These are phyloP conservation scores for Ooceraea biroi DNA, from an alignment of 1,140 invertebrate species.

Conservation along the genomic window DNA sequence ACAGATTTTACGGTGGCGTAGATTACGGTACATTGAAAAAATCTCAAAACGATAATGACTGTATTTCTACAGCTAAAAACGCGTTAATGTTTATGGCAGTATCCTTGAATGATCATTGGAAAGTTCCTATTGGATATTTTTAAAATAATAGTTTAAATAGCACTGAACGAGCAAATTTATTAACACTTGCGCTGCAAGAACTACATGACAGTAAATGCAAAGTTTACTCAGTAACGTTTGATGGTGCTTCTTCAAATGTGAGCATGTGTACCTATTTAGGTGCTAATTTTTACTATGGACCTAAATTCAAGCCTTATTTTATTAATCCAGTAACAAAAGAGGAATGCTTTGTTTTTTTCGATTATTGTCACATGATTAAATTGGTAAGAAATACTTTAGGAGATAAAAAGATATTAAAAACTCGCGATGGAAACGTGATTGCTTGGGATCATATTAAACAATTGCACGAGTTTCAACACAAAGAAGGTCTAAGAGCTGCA, in stretches of 20 bases:
- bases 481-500: background rate
- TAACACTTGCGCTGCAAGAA: too few species aligned
- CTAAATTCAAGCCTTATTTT: slow-evolving; percentile 2
- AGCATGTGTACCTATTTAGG: background rate
- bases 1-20: background rate
- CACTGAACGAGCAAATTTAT: too few species aligned
- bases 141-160: too few species aligned
- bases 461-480: background rate
- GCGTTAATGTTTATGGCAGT: background rate
- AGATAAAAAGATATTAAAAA: background rate
- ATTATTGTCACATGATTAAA: background rate
- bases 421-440: background rate
- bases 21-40: background rate
- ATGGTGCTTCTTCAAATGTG: background rate
- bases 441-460: background rate
- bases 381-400: background rate
- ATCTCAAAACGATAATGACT: background rate
- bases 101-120: too few species aligned
- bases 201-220: background rate
- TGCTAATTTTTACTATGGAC: background rate
- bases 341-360: background rate
- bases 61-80: background rate
- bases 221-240: background rate
- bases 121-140: too few species aligned
- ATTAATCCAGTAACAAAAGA: background rate